phyloP scores from a whole-genome alignment of 2,888 invertebrate species.

The Volucella inflata region DNA sequence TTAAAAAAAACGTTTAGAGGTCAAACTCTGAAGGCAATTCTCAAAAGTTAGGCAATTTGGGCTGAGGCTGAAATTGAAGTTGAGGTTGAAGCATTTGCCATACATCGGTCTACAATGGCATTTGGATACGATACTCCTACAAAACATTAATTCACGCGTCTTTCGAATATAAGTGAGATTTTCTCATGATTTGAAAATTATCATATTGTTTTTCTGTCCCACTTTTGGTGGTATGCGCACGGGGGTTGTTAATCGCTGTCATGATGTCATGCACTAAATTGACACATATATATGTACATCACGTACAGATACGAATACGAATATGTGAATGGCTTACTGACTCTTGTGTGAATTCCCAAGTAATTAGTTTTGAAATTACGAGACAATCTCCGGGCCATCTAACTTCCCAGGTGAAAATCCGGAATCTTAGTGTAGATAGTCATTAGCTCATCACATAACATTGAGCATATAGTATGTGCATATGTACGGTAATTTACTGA shows the following conservation, averaged over 20 bases:
- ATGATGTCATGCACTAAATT: constrained; percentile 44
- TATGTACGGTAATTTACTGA: too few relatives aligned
- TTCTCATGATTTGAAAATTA: constrained; percentile 39
- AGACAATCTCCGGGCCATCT: constrained; percentile 52
- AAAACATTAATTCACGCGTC: too few relatives aligned
- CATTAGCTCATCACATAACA: constrained; percentile 50
- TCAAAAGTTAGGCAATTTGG: constrained; percentile 51
- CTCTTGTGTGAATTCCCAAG: constrained; percentile 51
- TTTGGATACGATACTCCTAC: too few relatives aligned
- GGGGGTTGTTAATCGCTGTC: constrained; percentile 36
- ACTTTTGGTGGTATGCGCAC: constrained; percentile 2
- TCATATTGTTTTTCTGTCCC: constrained; percentile 4
- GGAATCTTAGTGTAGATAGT: constrained; percentile 23
- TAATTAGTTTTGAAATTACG: constrained; percentile 57
- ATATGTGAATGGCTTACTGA: constrained; percentile 28
- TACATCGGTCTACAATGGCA: too few relatives aligned
- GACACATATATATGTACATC: constrained; percentile 36
- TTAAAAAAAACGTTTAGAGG: constrained; percentile 57
- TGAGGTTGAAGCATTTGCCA: too few relatives aligned
- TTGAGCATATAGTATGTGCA: constrained; percentile 13
- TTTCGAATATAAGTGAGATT: constrained; percentile 23
- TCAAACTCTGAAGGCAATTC: constrained; percentile 46
- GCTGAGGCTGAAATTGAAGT: background rate
- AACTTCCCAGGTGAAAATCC: constrained; percentile 62
- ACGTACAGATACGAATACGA: background rate